Evolutionary conservation across 2,888 invertebrate species (phyloP), one percentile per base, ranked within the genome.

Genomic region (Orthosia incerta): DNA sequence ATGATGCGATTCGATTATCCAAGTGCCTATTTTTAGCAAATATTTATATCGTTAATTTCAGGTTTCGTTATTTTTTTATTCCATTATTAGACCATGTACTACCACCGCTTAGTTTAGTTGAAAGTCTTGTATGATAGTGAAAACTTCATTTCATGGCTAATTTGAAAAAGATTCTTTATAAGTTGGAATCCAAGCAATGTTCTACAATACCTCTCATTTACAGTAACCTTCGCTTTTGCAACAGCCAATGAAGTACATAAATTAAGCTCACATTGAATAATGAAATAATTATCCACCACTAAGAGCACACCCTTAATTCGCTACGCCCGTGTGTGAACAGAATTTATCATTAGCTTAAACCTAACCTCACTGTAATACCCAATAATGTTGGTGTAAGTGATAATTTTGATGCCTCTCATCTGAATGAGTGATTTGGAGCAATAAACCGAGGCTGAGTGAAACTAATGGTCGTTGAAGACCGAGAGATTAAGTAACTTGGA

Each of bases 301-400:
- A 65, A 72, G 68, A 18, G 13, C 88, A 4, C 69, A 75, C 15
- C 88, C 89, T 90, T 91, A 91, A 89, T 90, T 86, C 79, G 80
- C 83, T 86, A 76, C 77, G 85, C 84, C 85, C 89, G 90, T 91
- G 90, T 92, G 92, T 91, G 91, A 93, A 92, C 89, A 88, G 86
- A 91, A 93, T 93, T 91, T 91, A 94, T 94, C 93, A 93, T 92
- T 82, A 86, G 86, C 68, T 76, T 65, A 88, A 88, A 82, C 73
- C 23, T 62, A 74, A 80, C 60, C 75, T 64, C 69, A 80, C 73
- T 73, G 80, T 87, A 84, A 84, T 86, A 83, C 83, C 82, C 84
- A 85, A 83, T 83, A 84, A 85, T 86, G 79, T 80, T 68, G 71
- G 75, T 66, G 48, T 72, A 74, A 82, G 50, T 78, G 79, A 82